Evolutionary conservation across 2,113 vertebrate species (phyloP), one percentile per base, ranked within the genome.

Genomic region (Tragelaphus strepsiceros): DNA sequence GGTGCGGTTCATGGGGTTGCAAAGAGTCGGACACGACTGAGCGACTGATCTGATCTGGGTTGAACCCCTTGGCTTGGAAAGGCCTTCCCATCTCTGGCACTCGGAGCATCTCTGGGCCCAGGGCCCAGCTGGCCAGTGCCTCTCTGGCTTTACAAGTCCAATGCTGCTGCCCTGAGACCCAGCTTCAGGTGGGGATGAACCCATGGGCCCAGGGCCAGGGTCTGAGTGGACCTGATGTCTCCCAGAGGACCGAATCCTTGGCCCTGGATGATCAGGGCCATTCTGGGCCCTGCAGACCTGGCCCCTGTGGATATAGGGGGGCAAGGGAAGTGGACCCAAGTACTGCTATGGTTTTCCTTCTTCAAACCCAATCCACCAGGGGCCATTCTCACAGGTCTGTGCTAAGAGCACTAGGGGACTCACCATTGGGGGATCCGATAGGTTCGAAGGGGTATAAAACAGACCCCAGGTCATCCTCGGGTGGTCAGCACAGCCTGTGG

Each of bases 361-460:
- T 19, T 35, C 56, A 83, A 90, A 51, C 49, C 64, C 77, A 88
- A 54, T n/a, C 85, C 54, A 7, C 8, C 22, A 46, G 67, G 91
- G 51, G 62, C 32, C 32, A 4, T 46, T 82, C 96, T 83, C 46
- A 86, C 8, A 77, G 54, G 24, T 12, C 62, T 19, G 35, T 24
- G 54, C 93, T 35, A 28, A n/a, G 49, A 49, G 80, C 62, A 26
- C 12, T 30, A 43, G 56, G 80, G 78, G 59, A 97, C 97, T 98
- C 91, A 97, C 98, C 96, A 0, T 28, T 97, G 67, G 58, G 95
- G 82, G 32, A 28, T 93, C 81, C 3, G 6, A 71, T 46, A 61
- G n/a, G 46, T n/a, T 92, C 64, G 74, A 22, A 32, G 32, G 54
- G 62, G 26, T 30, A 11, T 58, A 51, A 22, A 91, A 56, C 64